Evolutionary conservation across 2,113 vertebrate genomes (phyloP).

Genomic region (Oryzias curvinotus): DNA sequence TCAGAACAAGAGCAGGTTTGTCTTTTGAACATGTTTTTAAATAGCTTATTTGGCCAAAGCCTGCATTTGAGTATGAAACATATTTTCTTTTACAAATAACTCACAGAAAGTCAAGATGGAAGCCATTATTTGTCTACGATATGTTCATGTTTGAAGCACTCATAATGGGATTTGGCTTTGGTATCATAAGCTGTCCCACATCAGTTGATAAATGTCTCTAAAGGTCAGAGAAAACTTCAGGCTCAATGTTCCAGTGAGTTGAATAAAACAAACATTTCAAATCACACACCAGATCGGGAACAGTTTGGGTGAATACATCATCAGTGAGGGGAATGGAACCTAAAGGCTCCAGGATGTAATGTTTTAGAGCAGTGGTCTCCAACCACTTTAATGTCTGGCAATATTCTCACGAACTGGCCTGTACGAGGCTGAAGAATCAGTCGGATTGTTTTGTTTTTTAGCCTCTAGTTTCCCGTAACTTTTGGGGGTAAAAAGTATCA

Average conservation of each 20-base stretch:
- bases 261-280: constrained; percentile 61
- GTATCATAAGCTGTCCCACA: no score
- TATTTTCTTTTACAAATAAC: constrained; percentile 17
- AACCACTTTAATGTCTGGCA: no score
- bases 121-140: constrained; percentile 41
- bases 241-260: constrained; percentile 46
- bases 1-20: constrained; percentile 31
- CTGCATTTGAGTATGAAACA: constrained; percentile 23
- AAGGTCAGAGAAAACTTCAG: constrained; percentile 45
- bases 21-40: constrained; percentile 29
- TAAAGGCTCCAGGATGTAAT: no score
- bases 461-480: no score
- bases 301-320: constrained; percentile 62
- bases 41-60: constrained; percentile 38
- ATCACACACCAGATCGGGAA: constrained; percentile 35
- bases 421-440: no score
- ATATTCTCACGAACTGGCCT: no score
- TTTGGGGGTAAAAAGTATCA: no score
- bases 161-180: constrained; percentile 36
- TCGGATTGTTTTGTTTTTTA: no score
- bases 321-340: constrained; percentile 21
- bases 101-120: constrained; percentile 21
- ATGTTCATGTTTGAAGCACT: constrained; percentile 53
- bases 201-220: constrained; percentile 13
- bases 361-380: no score